Conservation (phyloP, 64 coral and sea anemone species). For the Porites australiensis region DNA sequence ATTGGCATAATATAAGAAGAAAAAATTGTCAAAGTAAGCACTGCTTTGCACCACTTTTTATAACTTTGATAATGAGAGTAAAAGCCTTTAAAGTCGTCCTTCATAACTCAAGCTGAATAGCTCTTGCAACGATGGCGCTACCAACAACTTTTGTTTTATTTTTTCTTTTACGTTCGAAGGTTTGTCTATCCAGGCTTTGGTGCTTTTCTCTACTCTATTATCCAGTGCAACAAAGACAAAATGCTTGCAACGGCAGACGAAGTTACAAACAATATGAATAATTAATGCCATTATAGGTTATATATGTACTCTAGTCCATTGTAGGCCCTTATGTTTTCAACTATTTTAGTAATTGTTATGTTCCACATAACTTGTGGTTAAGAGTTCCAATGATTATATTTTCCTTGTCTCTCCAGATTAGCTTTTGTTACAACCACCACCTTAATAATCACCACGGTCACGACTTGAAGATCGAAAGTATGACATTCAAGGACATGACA, state of each 20-base stretch:
- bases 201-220: not conserved
- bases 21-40: not conserved
- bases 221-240: not conserved
- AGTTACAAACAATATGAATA: not conserved
- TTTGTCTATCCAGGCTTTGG: not conserved
- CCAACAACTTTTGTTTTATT: not conserved
- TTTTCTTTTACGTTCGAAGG: not conserved
- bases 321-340: not conserved
- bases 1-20: not conserved
- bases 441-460: not conserved
- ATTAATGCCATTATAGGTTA: not conserved
- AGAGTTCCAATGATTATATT: too few species aligned
- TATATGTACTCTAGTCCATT: not conserved
- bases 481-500: not conserved
- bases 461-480: not conserved
- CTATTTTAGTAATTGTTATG: not conserved
- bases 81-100: not conserved
- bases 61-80: not conserved
- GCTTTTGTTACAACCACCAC: not conserved
- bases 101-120: not conserved
- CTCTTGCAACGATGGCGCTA: not conserved
- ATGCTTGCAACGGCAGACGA: not conserved
- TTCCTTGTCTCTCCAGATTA: not conserved
- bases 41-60: not conserved
- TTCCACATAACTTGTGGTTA: too few species aligned